phyloP scores from a whole-genome alignment of 1,140 invertebrate genomes.

The Drosophila trapezifrons region DNA sequence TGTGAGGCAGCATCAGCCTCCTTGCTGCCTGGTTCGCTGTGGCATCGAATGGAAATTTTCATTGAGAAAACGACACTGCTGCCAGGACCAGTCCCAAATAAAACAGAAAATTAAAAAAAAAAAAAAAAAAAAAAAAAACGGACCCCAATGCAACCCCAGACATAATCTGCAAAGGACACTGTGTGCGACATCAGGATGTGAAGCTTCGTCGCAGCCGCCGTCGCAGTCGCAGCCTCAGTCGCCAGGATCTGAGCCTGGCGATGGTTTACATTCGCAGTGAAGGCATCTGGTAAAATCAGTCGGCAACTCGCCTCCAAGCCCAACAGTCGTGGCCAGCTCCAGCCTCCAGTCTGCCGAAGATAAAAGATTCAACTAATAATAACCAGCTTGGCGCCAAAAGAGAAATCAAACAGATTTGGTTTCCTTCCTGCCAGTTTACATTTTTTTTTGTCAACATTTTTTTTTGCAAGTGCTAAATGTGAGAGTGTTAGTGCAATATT shows the following conservation, averaged over 20 bases:
- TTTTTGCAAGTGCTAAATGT: background rate
- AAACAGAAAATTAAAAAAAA: no score
- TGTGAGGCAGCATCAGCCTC: constrained; percentile 39
- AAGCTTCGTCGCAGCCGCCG: constrained; percentile 11
- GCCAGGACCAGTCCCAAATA: constrained; percentile 9
- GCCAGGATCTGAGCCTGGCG: constrained; percentile 58
- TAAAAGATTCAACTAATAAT: background rate
- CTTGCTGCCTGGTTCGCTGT: constrained; percentile 27
- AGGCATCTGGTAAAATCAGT: constrained; percentile 75
- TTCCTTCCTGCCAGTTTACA: background rate
- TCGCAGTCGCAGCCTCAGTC: background rate
- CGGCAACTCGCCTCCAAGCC: constrained; percentile 73
- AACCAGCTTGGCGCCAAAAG: constrained; percentile 6
- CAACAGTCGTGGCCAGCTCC: constrained; percentile 63
- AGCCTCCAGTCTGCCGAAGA: background rate
- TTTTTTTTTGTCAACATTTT: background rate
- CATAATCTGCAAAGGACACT: constrained; percentile 70
- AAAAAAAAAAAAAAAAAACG: background rate
- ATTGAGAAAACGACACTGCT: constrained; percentile 64
- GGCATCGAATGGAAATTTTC: constrained; percentile 48
- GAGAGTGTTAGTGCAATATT: background rate
- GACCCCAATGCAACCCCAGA: constrained; percentile 38
- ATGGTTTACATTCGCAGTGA: constrained; percentile 74
- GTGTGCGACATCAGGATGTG: constrained; percentile 53
- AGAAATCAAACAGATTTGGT: background rate